Base-by-base conservation (phyloP, 2,888 invertebrate genomes). In the Tenodera sinensis region DNA sequence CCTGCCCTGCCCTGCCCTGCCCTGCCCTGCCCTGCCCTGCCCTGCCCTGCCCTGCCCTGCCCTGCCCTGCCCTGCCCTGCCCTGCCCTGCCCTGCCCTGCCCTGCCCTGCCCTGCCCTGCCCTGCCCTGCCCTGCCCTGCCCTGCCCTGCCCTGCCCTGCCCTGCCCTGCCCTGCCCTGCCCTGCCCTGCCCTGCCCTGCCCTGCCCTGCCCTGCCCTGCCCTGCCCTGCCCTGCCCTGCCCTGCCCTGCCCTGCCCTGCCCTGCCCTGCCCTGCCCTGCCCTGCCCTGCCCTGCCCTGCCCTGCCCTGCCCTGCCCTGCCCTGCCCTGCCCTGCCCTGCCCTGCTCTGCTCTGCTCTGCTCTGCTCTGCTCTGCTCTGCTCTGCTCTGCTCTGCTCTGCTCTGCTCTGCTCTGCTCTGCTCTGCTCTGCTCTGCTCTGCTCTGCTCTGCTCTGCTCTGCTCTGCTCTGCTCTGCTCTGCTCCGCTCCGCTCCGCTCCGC, bases 71-170 rank as follows among this genome's bases (percentile, higher is more conserved):
- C 88, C 88, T 84, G 14, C 28, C 42, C 89, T 89, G 87, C 83
- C 47, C 88, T 88, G 84, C 28, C 82, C 89, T 89, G 88, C 25
- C 47, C 88, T 89, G 71, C 83, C 83, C 88, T 89, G 71, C 42
- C 34, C 47, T n/a, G n/a, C n/a, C n/a, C n/a, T n/a, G n/a, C n/a
- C n/a, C n/a, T n/a, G n/a, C n/a, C n/a, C n/a, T n/a, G n/a, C n/a
- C n/a, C n/a, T n/a, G n/a, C n/a, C n/a, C n/a, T n/a, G n/a, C n/a
- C n/a, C n/a, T n/a, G n/a, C n/a, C n/a, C n/a, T n/a, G n/a, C n/a
- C n/a, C n/a, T n/a, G n/a, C n/a, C n/a, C n/a, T n/a, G n/a, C n/a
- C n/a, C n/a, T n/a, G n/a, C n/a, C n/a, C n/a, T n/a, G n/a, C n/a
- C n/a, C n/a, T n/a, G n/a, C n/a, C n/a, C n/a, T n/a, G n/a, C n/a